phyloP scores from a whole-genome alignment of 2,113 vertebrate genomes.

The Pithys albifrons region DNA sequence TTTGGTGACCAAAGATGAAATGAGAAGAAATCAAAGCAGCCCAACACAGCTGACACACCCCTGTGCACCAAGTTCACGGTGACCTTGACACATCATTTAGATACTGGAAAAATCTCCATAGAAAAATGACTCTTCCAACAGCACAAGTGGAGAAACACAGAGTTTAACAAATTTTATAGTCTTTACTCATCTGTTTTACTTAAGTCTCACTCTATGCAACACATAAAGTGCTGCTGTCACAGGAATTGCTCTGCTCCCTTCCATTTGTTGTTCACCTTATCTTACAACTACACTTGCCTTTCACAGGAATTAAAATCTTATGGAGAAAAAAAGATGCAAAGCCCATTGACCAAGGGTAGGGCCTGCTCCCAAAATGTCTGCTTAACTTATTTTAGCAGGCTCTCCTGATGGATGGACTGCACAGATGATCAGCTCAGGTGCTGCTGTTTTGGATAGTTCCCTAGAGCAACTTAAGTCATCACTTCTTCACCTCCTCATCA shows the following conservation, averaged over 20 bases:
- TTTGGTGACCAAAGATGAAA: not conserved
- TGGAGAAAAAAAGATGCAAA: not conserved
- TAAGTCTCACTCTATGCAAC: not conserved
- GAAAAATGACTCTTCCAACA: not conserved
- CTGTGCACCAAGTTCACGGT: not conserved
- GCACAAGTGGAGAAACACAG: not conserved
- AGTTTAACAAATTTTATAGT: not conserved
- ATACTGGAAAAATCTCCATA: not conserved
- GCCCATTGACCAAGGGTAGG: not conserved
- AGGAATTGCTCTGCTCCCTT: not conserved
- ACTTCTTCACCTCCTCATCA: constrained; percentile 1
- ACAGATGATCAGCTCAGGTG: constrained; percentile 26
- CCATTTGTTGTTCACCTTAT: not conserved
- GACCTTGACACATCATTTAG: not conserved
- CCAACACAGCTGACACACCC: not conserved
- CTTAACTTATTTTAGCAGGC: not conserved
- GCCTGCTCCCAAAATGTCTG: not conserved
- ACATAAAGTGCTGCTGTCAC: not conserved
- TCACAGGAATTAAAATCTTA: not conserved
- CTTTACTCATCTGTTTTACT: not conserved
- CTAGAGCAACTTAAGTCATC: constrained; percentile 35
- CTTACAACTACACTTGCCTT: not conserved
- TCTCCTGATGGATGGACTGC: not conserved
- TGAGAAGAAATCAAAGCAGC: not conserved
- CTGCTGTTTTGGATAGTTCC: not conserved